Conservation (phyloP, 2,113 vertebrate species). For the Martes martes region DNA sequence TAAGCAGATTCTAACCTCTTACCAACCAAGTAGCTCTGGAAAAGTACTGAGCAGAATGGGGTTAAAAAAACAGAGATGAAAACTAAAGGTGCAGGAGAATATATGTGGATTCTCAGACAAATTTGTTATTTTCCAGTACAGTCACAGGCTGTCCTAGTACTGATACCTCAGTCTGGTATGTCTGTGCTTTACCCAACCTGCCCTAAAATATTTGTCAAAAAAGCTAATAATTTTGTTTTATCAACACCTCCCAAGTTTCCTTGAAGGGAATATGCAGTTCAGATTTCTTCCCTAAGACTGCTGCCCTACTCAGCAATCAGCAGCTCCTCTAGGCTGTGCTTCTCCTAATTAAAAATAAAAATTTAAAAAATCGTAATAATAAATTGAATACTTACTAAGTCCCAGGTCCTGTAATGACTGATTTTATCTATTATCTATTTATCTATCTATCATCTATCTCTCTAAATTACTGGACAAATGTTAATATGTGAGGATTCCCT, state of each 20-base stretch:
- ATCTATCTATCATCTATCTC: no score
- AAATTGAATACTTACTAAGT: background rate
- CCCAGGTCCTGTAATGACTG: background rate
- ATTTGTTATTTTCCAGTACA: background rate
- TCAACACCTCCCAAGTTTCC: background rate
- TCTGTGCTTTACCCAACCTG: background rate
- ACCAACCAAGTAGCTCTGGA: background rate
- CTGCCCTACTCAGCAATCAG: background rate
- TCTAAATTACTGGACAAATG: background rate
- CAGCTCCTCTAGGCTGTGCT: background rate
- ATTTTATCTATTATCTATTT: background rate
- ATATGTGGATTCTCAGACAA: background rate
- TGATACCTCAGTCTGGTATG: background rate
- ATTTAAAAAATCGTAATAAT: background rate
- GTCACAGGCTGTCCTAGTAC: background rate
- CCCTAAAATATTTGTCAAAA: conserved; percentile 17
- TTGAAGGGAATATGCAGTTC: background rate
- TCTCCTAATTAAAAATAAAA: background rate
- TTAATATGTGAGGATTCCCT: background rate
- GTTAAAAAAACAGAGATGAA: background rate
- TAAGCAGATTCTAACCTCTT: background rate
- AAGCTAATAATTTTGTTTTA: conserved; percentile 18
- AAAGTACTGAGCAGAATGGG: background rate
- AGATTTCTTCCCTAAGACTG: background rate
- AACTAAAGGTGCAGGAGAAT: background rate